These are phyloP conservation scores for Cantharis flavilabris DNA, from an alignment of 2,888 invertebrate species.

Conservation along the genomic window DNA sequence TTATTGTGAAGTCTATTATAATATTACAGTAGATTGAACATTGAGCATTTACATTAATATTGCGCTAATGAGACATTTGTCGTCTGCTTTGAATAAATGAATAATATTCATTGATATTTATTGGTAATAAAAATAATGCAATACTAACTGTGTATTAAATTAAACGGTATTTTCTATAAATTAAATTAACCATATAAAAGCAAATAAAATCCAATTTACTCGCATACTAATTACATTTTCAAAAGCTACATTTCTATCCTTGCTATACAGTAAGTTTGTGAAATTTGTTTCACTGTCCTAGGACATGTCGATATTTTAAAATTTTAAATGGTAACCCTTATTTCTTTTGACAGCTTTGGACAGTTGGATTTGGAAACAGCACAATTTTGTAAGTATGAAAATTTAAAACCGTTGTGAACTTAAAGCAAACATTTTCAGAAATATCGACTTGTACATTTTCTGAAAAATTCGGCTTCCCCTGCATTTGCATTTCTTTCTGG, in stretches of 20 bases:
- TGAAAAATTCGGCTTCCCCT: too few relatives aligned
- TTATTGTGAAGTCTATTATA: constrained; percentile 23
- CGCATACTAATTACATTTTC: neutral
- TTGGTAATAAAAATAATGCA: neutral
- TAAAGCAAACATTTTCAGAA: too few relatives aligned
- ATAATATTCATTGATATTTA: neutral
- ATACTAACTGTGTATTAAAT: neutral
- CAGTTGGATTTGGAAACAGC: too few relatives aligned
- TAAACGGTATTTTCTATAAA: neutral
- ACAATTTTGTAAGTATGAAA: too few relatives aligned
- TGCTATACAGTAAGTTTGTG: too few relatives aligned
- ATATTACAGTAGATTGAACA: constrained; percentile 21
- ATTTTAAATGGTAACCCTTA: too few relatives aligned
- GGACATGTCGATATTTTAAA: too few relatives aligned
- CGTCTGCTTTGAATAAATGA: neutral
- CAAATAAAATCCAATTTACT: neutral
- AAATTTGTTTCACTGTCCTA: too few relatives aligned
- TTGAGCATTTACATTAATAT: constrained; percentile 9
- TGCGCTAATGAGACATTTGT: constrained; percentile 14
- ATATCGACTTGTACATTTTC: too few relatives aligned
- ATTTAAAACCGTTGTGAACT: too few relatives aligned
- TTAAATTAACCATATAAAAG: neutral
- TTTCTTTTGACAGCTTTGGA: too few relatives aligned
- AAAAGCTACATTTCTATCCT: neutral
- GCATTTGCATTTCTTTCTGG: too few relatives aligned